These are phyloP conservation scores for Nannospalax galili DNA, from an alignment of 2,113 vertebrate species.

Conservation along the genomic window DNA sequence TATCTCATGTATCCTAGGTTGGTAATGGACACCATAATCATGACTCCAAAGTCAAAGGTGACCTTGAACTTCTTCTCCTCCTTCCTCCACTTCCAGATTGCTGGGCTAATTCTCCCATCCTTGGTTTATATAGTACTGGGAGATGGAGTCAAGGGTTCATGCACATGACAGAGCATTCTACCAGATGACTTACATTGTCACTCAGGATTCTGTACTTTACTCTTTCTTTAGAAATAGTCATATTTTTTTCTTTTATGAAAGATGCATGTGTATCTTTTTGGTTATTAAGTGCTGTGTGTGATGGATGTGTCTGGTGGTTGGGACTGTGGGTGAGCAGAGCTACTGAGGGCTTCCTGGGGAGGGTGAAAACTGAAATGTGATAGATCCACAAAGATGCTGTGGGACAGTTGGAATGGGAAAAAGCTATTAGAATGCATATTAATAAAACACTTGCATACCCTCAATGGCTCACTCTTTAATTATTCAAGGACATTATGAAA, in stretches of 20 bases:
- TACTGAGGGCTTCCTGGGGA: conserved; percentile 1
- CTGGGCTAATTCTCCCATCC: no score
- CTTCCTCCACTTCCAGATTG: no score
- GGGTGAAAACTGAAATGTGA: background rate
- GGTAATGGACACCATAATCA: no score
- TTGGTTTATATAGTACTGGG: background rate
- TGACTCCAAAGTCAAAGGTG: background rate
- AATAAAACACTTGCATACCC: background rate
- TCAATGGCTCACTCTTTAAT: conserved; percentile 50
- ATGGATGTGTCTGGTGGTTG: background rate
- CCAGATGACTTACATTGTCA: background rate
- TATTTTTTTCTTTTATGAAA: background rate
- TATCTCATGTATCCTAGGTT: no score
- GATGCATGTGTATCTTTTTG: background rate
- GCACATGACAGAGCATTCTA: no score
- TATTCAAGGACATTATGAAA: conserved; percentile 51
- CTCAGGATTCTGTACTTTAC: no score
- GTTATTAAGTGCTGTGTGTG: background rate
- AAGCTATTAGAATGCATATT: background rate
- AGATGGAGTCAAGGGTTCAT: no score
- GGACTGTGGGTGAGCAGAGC: background rate
- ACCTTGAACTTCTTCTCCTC: background rate
- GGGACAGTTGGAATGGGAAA: background rate
- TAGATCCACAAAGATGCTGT: background rate
- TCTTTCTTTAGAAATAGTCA: background rate